Base-by-base conservation (phyloP, 2,888 invertebrate species). In the Hypomecis atomaria region DNA sequence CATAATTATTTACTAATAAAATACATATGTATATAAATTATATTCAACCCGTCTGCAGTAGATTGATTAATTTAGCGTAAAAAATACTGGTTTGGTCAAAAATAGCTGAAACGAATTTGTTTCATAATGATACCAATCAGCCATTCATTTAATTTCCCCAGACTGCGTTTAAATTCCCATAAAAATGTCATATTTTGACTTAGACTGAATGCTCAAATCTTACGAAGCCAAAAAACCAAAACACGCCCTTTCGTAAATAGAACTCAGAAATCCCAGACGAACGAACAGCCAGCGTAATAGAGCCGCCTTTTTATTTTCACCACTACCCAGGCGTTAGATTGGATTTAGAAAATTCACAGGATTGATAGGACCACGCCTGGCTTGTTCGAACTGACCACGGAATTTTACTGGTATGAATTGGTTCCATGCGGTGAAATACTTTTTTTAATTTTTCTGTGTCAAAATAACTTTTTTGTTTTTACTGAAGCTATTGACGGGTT, bases 331-430 rank as follows among this genome's bases (percentile, higher is more conserved):
- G 76, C 73, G 78, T 82, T 81, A 76, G 78, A 84, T 85, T 84
- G 77, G 76, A 75, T 81, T 81, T 78, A 76, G 67, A 76, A 72
- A 75, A 79, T 79, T 78, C 76, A 73, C 77, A 70, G 70, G 74
- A 82, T 82, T 79, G 78, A 78, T 79, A 74, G 71, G 62, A 71
- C 69, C 70, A 71, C 75, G 73, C 75, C 62, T 73, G 71, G 76
- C 66, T 70, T 73, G 67, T 81, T 77, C 74, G 70, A 71, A 73
- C 74, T 75, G 71, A 77, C 77, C 79, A 69, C 78, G 70, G 75
- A 72, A 79, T 83, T 85, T 82, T 76, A 79, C 78, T 68, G 78
- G 76, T 79, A 53, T 63, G 45, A 64, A 60, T 59, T 44, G 61
- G 34, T 44, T 59, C 34, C 60, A 47, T 60, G 57, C 36, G 45